Base-by-base conservation (phyloP, 64 coral and sea anemone species). In the Platygyra sinensis region DNA sequence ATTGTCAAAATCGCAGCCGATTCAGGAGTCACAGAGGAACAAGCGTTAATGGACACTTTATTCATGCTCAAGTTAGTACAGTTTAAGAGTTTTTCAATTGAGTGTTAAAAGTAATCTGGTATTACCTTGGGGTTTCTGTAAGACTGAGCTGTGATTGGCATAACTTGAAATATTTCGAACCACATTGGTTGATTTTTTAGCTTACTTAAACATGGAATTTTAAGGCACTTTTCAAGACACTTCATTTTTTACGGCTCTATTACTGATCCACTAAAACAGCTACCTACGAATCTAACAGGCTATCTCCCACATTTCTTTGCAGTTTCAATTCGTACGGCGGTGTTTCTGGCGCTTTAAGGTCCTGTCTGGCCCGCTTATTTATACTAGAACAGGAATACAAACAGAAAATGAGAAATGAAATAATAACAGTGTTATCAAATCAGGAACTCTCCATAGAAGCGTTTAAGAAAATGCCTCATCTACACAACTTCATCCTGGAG, bases 261-360 rank as follows among this genome's bases (percentile, higher is more conserved):
- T 46, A 46, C 7, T n/a, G n/a, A n/a, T n/a, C 42, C 42, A 8
- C 42, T 46, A 46, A 46, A 46, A n/a, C 42, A 6, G 6, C 42
- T 46, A 46, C 42, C 42, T 46, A 46, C 42, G 42, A 7, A 46
- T 46, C 42, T 46, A 46, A 46, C 42, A 46, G 42, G 3, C 6
- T 50, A 10, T 50, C 7, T 82, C n/a, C 16, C 0, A 64, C 8
- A 20, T 81, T 82, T 82, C 32, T 59, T 76, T 78, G 17, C 72
- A 98, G 96, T 86, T 98, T 98, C 64, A 98, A 98, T 31, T 78
- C 92, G 4, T 98, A 98, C 67, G 96, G 96, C n/a, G 96, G 92
- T 8, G 80, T 89, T 32, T 72, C 92, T 71, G 96, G 96, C 25
- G 78, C 89, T 6, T 30, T 98, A 36, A 31, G 72, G 52, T 57